Evolutionary conservation across 2,888 invertebrate genomes (phyloP).

Genomic region (Hyles lineata): DNA sequence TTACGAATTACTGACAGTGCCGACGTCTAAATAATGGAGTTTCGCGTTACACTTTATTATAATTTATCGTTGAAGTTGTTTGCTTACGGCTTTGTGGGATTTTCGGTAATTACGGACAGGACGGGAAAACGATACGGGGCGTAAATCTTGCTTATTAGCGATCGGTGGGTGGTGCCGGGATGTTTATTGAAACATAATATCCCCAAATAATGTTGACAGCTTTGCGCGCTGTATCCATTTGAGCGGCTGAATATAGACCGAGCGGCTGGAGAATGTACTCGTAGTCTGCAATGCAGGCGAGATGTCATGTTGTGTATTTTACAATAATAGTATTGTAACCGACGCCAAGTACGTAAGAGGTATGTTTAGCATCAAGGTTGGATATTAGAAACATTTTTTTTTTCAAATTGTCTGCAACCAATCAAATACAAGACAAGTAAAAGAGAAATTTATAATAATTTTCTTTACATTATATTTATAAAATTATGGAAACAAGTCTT

Average conservation of each 20-base stretch:
- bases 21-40: conserved; percentile 57
- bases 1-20: conserved; percentile 55
- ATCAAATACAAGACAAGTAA: too few species aligned
- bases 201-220: background rate
- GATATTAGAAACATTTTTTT: background rate
- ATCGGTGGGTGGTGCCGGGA: conserved; percentile 21
- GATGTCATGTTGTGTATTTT: background rate
- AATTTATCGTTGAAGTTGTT: conserved; percentile 63
- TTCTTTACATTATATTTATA: too few species aligned
- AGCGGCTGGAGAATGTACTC: background rate
- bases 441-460: too few species aligned
- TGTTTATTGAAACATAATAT: conserved; percentile 24
- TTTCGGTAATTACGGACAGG: conserved; percentile 19
- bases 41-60: conserved; percentile 59
- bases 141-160: conserved; percentile 47
- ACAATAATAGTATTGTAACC: background rate
- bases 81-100: conserved; percentile 52
- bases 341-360: background rate
- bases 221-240: background rate
- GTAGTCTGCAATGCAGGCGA: background rate
- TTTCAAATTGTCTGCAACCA: background rate
- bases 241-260: background rate
- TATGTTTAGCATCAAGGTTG: background rate
- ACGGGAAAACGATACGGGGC: conserved; percentile 46
- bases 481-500: too few species aligned